Base-by-base conservation (phyloP, 2,888 invertebrate species). In the Aradus depressus region DNA sequence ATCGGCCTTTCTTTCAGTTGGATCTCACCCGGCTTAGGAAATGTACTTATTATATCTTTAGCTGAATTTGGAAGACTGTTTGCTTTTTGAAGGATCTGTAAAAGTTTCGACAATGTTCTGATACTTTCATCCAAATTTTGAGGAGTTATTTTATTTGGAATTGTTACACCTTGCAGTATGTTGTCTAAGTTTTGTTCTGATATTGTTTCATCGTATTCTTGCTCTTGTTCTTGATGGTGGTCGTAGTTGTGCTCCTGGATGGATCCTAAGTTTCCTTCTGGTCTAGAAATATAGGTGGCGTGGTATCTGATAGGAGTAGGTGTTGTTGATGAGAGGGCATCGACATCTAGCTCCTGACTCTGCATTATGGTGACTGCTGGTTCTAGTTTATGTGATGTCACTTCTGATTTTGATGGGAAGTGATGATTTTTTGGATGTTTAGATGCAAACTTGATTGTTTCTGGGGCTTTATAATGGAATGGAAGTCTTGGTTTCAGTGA, bases 51-150 rank as follows among this genome's bases (percentile, higher is more conserved):
- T 76, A 78, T 16, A 76, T 77, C 14, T 76, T 78, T 59, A 67
- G 76, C 10, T 61, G 64, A 19, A 73, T 75, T 57, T 74, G 59
- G 55, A 18, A 57, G 31, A n/a, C 51, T 43, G 31, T 56, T 57
- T 38, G 54, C 57, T 44, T 49, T 50, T 44, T 80, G 84, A 42
- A 87, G 69, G 51, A 80, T 75, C 62, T 79, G 79, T 43, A 88
- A 68, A 53, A 86, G 84, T 64, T 80, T 81, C 12, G 86, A 74
- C 52, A 88, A 69, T 1, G 85, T 86, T 63, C 75, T 77, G 56
- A 88, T 82, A 42, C 85, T 86, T 54, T 81, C 78, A 60, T 84
- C 83, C 39, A 87, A 79, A 62, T 87, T 87, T 58, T 84, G 81
- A 47, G 79, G 75, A 3, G 82, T 85, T 22, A 87, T 72, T 6